Base-by-base conservation (phyloP, 1,140 invertebrate genomes). In the Eumeta japonica region DNA sequence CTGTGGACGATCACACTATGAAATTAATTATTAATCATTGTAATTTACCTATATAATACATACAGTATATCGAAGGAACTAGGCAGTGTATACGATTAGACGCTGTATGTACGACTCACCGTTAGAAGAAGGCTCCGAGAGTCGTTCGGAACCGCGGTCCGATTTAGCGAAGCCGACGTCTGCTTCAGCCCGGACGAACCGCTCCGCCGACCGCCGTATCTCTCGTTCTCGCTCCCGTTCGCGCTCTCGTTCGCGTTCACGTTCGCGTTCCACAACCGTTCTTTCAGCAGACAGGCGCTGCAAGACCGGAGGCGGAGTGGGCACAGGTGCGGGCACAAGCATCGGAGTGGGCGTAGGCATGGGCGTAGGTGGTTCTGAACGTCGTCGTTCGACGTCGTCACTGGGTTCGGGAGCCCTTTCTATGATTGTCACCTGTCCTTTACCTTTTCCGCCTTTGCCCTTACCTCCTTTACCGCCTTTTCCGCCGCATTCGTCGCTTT, bases 381-480 rank as follows among this genome's bases (percentile, higher is more conserved):
- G 42, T 36, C 37, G n/a, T 9, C 42, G 29, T 3, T 44, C 41
- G 19, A 47, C 45, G 11, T 47, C 41, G 2, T 50, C 54, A 3
- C 54, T 52, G 1, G 58, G 55, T 19, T 62, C 60, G 0, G 62
- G 55, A 3, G 55, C 58, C 2, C 54, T 60, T 43, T 75, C 72
- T 20, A 77, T 75, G 17, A 77, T 67, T 16, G 82, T 81, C 71
- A 84, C 47, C 73, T 84, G 63, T 1, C 77, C 76, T 28, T 81
- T 82, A 3, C 81, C 81, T 43, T 82, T 83, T 0, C 81, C 81
- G 2, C 81, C 81, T 40, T 83, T 83, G 2, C 76, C 80, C 33
- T 81, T 81, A 5, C 79, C 80, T 10, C 80, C 81, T 12, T 81
- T 81, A 3, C 82, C 82, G 12, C 79, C 78, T 48, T 82, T 82